These are phyloP conservation scores for Lithophane leautieri DNA, from an alignment of 2,888 invertebrate species.

Conservation along the genomic window DNA sequence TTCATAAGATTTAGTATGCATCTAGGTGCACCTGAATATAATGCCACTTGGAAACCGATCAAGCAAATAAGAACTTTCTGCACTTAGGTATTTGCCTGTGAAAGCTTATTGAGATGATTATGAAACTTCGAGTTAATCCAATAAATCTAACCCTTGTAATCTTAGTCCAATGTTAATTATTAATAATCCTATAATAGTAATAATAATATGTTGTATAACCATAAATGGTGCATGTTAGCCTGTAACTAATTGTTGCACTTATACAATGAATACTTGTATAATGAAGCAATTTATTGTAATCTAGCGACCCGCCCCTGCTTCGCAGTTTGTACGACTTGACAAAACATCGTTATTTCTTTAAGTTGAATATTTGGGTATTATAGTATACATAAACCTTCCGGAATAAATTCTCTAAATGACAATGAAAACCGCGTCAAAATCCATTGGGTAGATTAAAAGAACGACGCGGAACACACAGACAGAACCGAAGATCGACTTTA, in stretches of 20 bases:
- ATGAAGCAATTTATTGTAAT: not conserved
- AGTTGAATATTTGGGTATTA: not conserved
- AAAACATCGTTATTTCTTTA: not conserved
- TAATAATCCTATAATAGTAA: not conserved
- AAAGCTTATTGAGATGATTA: slow-evolving; percentile 16
- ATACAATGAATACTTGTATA: not conserved
- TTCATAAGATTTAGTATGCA: slow-evolving; percentile 57
- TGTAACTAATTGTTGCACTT: not conserved
- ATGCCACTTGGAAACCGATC: slow-evolving; percentile 51
- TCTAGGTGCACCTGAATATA: slow-evolving; percentile 53
- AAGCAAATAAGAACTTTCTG: slow-evolving; percentile 44
- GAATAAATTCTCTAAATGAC: not conserved
- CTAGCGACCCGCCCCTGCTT: not conserved
- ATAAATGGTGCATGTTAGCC: not conserved
- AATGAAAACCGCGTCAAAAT: not conserved
- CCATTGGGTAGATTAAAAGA: not conserved
- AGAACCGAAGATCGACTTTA: not conserved
- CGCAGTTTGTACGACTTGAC: not conserved
- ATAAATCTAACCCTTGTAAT: not conserved
- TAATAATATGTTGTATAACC: too few species aligned
- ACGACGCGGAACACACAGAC: not conserved
- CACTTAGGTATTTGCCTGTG: not conserved
- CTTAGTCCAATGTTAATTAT: not conserved
- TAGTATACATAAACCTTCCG: not conserved
- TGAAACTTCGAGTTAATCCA: slow-evolving; percentile 8